Evolutionary conservation across 2,888 invertebrate species (phyloP).

Genomic region (Octodonta nipae): DNA sequence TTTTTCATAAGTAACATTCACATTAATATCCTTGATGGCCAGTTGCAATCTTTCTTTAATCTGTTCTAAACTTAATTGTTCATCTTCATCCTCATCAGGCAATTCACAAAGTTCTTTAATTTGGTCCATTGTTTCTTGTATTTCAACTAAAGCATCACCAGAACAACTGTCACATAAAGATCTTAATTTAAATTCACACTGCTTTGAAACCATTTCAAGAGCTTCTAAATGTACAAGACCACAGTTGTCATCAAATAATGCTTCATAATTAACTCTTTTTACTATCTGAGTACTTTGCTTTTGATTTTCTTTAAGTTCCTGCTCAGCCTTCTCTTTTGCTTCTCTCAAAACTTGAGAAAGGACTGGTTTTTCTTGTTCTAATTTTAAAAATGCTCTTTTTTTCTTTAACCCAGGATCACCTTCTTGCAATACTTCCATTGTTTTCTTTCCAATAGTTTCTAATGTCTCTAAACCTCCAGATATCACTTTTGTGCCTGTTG

Average conservation of each 20-base stretch:
- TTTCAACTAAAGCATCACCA: constrained; percentile 46
- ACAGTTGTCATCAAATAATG: constrained; percentile 76
- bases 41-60: constrained; percentile 44
- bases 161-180: constrained; percentile 39
- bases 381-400: constrained; percentile 53
- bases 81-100: constrained; percentile 51
- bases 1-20: constrained; percentile 33
- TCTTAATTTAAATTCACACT: constrained; percentile 61
- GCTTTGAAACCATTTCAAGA: constrained; percentile 76
- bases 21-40: constrained; percentile 50
- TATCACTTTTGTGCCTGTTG: constrained; percentile 49
- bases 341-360: constrained; percentile 53
- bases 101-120: constrained; percentile 67
- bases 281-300: constrained; percentile 38
- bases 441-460: constrained; percentile 88
- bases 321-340: constrained; percentile 56
- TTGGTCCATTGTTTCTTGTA: constrained; percentile 65
- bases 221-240: constrained; percentile 83
- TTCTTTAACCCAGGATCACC: constrained; percentile 81
- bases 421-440: constrained; percentile 83
- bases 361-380: constrained; percentile 47
- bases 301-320: constrained; percentile 33
- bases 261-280: constrained; percentile 53
- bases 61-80: constrained; percentile 34
- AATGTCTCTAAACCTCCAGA: constrained; percentile 73